Evolutionary conservation across 2,797 vertebrate genomes (phyloP).

Genomic region (Anabacerthia variegaticeps): DNA sequence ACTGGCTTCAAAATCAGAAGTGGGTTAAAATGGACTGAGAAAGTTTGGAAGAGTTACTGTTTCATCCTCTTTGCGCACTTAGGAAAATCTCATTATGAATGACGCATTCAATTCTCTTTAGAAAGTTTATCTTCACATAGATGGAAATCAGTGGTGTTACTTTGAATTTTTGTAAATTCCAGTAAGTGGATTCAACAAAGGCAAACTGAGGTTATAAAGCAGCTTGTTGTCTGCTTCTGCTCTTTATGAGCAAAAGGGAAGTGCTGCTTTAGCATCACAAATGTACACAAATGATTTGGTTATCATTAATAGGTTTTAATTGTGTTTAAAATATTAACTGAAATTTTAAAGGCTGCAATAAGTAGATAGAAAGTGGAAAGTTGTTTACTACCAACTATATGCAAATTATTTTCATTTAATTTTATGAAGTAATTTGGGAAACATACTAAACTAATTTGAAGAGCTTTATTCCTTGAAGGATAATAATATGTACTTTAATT

Average conservation of each 20-base stretch:
- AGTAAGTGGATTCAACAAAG: neutral
- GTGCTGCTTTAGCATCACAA: neutral
- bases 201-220: neutral
- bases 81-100: conserved; percentile 10
- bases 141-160: neutral
- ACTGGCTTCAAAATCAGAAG: neutral
- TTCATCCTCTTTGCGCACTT: neutral
- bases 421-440: neutral
- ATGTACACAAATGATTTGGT: neutral
- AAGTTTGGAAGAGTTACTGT: neutral
- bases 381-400: neutral
- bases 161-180: neutral
- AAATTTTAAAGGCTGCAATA: neutral
- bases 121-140: neutral
- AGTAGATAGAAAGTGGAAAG: neutral
- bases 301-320: neutral
- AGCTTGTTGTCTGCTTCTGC: neutral
- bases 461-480: neutral
- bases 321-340: neutral
- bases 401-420: neutral
- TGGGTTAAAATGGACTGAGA: neutral
- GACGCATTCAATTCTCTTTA: neutral
- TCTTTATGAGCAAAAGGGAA: neutral
- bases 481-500: conserved; percentile 2
- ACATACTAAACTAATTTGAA: neutral